phyloP scores from a whole-genome alignment of 2,113 vertebrate species.

The Plotosus lineatus region DNA sequence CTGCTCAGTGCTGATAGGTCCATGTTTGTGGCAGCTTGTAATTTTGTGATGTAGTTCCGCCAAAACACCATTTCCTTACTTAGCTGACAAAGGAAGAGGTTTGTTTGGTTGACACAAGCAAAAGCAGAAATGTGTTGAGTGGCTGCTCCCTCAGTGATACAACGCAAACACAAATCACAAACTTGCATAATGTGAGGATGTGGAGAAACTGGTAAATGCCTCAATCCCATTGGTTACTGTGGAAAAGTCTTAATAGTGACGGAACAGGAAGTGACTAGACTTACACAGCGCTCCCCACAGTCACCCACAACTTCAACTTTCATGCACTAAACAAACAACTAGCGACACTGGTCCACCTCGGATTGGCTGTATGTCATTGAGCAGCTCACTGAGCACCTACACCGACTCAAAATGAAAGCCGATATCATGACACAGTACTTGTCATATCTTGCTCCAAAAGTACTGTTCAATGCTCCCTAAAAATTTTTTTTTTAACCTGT shows the following conservation, averaged over 20 bases:
- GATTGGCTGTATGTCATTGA: neutral
- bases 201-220: neutral
- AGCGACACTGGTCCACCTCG: neutral
- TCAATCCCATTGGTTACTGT: neutral
- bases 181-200: neutral
- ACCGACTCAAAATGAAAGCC: neutral
- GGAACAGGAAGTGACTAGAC: slow-evolving; percentile 9
- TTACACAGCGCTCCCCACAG: neutral
- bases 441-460: too few species aligned
- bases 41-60: neutral
- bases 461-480: too few species aligned
- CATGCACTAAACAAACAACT: neutral
- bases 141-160: slow-evolving; percentile 20
- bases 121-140: slow-evolving; percentile 31
- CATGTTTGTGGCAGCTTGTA: neutral
- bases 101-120: slow-evolving; percentile 49
- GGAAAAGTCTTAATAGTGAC: neutral
- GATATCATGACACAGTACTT: neutral
- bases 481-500: too few species aligned
- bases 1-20: neutral
- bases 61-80: slow-evolving; percentile 53
- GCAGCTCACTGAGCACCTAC: neutral
- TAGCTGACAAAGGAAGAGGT: slow-evolving; percentile 41
- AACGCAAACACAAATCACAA: neutral
- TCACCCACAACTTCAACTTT: slow-evolving; percentile 20